Evolutionary conservation across 2,113 vertebrate genomes (phyloP), one percentile per base, ranked within the genome.

Genomic region (Albula goreensis): DNA sequence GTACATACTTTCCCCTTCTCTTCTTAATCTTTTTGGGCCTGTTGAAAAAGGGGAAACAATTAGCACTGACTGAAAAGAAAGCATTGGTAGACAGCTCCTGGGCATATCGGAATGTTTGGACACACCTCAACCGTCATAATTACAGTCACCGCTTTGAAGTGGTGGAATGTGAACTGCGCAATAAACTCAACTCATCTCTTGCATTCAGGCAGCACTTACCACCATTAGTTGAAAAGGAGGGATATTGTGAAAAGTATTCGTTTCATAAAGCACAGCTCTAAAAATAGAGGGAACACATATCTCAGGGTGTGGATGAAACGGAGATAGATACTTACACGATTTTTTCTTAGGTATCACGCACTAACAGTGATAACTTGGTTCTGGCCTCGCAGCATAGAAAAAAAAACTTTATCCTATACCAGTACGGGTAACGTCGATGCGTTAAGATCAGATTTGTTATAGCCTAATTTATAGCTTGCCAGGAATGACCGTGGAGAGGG

Each of bases 51-150:
- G 17, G 51, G 41, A 53, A 57, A 70, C 85, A 82, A 78, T 86
- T 83, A 83, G 50, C 81, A 60, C 48, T 50, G 22, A 48, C 13
- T 6, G 56, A n/a, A 74, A 56, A 57, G 50, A 60, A 86, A 86
- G 13, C 25, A n/a, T 56, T 74, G 56, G 25, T 49, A 56, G 63
- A 77, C 80, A 81, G 57, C 60, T 82, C 78, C 60, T 70, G 63
- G n/a, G 50, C 74, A 74, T 56, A 50, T 60, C 77, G 52, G 80
- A 77, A 74, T 86, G 80, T 86, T 82, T 86, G 66, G 80, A 56
- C 80, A 86, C 66, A 86, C 80, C 80, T 82, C 85, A 83, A n/a
- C n/a, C 66, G 56, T 56, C 50, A 50, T 82, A 82, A 86, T 78
- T 82, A 82, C 49, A 50, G 25, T 12, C 66, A 57, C 31, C n/a